These are phyloP conservation scores for Pygoscelis antarcticus DNA, from an alignment of 2,113 vertebrate species.

Conservation along the genomic window DNA sequence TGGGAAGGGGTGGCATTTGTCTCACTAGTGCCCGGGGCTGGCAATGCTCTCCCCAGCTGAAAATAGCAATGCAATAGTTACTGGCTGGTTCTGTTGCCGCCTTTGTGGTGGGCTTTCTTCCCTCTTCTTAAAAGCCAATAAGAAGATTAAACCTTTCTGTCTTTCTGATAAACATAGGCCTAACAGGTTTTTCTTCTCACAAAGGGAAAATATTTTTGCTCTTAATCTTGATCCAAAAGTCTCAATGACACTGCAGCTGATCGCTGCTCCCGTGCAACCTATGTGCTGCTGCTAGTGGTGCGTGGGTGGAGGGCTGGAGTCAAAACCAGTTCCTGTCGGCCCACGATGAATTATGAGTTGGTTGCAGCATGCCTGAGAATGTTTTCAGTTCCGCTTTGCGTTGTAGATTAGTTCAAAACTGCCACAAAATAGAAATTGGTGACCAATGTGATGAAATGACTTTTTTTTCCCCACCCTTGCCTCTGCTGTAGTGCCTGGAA, in stretches of 20 bases:
- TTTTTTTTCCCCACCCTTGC: neutral
- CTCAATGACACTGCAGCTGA: neutral
- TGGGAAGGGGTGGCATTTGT: neutral
- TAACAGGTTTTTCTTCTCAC: neutral
- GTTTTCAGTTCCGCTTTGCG: neutral
- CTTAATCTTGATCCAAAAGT: neutral
- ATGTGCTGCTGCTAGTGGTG: neutral
- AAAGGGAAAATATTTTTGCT: neutral
- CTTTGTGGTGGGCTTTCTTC: neutral
- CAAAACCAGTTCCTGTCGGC: neutral
- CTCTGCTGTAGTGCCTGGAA: neutral
- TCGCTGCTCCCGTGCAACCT: rapidly evolving
- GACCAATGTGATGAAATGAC: neutral
- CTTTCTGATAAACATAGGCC: neutral
- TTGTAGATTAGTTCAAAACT: neutral
- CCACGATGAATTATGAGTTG: neutral
- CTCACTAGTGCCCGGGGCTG: neutral
- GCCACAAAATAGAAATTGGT: neutral
- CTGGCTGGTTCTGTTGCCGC: neutral
- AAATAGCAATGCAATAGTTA: neutral
- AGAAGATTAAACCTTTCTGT: neutral
- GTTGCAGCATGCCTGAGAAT: neutral
- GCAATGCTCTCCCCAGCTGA: neutral
- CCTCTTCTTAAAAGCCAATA: neutral
- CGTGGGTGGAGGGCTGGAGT: neutral